Evolutionary conservation across 2,888 invertebrate genomes (phyloP).

Genomic region (Drosophila eohydei): DNA sequence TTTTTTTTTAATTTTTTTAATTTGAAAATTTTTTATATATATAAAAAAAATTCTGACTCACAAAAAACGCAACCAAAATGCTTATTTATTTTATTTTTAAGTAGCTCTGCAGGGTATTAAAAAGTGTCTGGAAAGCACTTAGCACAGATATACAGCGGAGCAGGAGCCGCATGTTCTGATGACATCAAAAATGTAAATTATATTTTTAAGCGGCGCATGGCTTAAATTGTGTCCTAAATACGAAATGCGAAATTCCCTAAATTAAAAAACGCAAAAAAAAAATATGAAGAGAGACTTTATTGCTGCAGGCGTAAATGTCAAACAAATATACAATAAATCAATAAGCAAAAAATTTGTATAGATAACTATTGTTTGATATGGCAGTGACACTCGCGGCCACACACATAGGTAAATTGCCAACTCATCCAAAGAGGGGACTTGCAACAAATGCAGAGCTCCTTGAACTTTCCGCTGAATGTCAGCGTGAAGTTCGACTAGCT

Average conservation of each 20-base stretch:
- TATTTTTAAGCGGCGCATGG: conserved; percentile 36
- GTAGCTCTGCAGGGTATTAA: conserved; percentile 13
- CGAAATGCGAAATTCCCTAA: not conserved
- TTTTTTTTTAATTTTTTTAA: not conserved
- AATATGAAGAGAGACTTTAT: not conserved
- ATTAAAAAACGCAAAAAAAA: conserved; percentile 7
- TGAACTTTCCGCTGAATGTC: conserved; percentile 71
- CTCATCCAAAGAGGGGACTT: conserved; percentile 24
- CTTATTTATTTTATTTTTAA: not conserved
- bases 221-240: conserved; percentile 37
- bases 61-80: not conserved
- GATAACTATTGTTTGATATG: conserved; percentile 4
- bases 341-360: conserved; percentile 21
- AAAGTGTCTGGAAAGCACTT: conserved; percentile 13
- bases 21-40: not conserved
- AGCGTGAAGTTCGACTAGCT: conserved; percentile 49
- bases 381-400: conserved; percentile 4
- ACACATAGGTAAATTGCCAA: conserved; percentile 31
- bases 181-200: conserved; percentile 70
- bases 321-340: conserved; percentile 41
- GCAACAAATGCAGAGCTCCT: conserved; percentile 59
- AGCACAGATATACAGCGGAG: not conserved
- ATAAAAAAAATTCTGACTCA: not conserved
- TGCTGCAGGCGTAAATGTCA: conserved; percentile 19
- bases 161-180: conserved; percentile 27